Evolutionary conservation across 2,888 invertebrate genomes (phyloP).

Genomic region (Hirtodrosophila histrioides): DNA sequence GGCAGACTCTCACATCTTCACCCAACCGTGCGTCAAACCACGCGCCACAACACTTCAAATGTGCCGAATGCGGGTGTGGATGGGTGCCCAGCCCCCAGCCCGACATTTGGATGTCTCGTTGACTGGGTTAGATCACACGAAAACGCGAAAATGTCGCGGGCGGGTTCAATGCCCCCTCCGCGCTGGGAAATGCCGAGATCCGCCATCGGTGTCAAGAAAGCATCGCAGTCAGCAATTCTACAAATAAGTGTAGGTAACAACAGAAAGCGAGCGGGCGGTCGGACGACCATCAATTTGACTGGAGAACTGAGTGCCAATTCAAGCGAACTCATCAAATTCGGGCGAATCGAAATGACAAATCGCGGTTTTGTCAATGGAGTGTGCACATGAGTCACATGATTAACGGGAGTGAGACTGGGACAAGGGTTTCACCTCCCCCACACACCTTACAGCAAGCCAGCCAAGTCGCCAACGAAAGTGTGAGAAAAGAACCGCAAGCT

Average conservation of each 20-base stretch:
- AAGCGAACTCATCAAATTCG: constrained; percentile 44
- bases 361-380: constrained; percentile 55
- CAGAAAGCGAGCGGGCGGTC: constrained; percentile 5
- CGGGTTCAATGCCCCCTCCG: constrained; percentile 26
- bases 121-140: constrained; percentile 11
- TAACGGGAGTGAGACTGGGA: constrained; percentile 26
- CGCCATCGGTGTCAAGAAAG: constrained; percentile 6
- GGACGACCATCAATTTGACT: constrained; percentile 9
- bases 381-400: constrained; percentile 48
- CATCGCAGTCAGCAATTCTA: constrained; percentile 40
- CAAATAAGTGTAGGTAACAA: constrained; percentile 21
- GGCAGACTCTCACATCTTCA: constrained; percentile 18
- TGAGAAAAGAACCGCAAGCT: constrained; percentile 38
- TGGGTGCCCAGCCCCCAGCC: not conserved
- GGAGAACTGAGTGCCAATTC: constrained; percentile 19
- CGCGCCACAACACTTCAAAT: constrained; percentile 16
- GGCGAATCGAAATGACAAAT: constrained; percentile 27
- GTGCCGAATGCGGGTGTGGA: not conserved
- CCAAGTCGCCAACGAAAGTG: constrained; percentile 18
- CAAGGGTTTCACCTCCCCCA: constrained; percentile 10
- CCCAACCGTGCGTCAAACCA: constrained; percentile 8
- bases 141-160: constrained; percentile 15
- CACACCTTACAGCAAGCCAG: not conserved
- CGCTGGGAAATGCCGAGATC: too few relatives aligned
- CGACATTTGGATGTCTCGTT: constrained; percentile 7